Evolutionary conservation across 2,888 invertebrate species (phyloP), one percentile per base, ranked within the genome.

Genomic region (Mythimna albipuncta): DNA sequence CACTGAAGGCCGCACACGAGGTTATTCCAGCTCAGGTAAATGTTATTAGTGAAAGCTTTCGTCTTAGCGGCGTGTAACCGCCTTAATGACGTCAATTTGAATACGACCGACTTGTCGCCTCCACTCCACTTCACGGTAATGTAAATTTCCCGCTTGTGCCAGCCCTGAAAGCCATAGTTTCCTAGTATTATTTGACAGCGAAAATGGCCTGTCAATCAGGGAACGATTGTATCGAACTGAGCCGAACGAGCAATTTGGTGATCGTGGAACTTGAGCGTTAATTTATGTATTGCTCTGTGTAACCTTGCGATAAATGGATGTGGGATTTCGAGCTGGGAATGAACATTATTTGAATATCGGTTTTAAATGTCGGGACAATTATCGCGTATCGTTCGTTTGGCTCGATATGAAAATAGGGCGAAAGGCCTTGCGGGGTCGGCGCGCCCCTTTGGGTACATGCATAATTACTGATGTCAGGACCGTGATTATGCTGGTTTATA

Each of bases 81-180:
- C 88, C 88, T 91, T 94, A 94, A 94, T 93, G 89, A 90, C 90
- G 88, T 91, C 91, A 92, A 93, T 94, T 94, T 93, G 91, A 93
- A 93, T 93, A 90, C 89, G 89, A 88, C 89, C 88, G 88, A 87
- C 90, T 89, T 89, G 90, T 89, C 89, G 87, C 88, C 86, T 88
- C 89, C 88, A 82, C 90, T 89, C 88, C 87, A 88, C 85, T 88
- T 85, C 44, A 75, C 86, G 89, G 88, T 90, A 89, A 92, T 90
- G 91, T 88, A 92, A 92, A 94, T 94, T 92, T 91, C 91, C 90
- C 84, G 87, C 80, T 88, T 79, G 86, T 80, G 87, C 76, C 87
- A 84, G 85, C 87, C 84, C 86, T 88, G 87, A 89, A 87, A 82
- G 83, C 85, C 87, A 85, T 90, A 91, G 92, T 91, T 91, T 91